Base-by-base conservation (phyloP, 30 jellyfish, hydroid and myxozoan genomes). In the Sanderia malayensis region DNA sequence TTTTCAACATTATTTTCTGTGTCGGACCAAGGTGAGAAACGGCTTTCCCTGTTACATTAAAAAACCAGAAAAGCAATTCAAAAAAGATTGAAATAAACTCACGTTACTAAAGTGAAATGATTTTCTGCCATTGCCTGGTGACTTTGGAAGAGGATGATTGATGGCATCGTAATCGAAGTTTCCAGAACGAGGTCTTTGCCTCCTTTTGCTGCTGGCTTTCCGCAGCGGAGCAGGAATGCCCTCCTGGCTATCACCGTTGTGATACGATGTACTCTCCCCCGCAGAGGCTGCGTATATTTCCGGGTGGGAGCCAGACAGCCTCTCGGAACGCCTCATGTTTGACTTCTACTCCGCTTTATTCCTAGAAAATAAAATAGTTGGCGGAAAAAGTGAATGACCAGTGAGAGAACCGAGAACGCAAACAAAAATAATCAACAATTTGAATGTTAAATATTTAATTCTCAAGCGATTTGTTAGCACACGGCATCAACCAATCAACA, bases 131-230 rank as follows among this genome's bases (percentile, higher is more conserved):
- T 49, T 49, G 37, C 64, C 62, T 41, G 89, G 89, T 32, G 89
- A 77, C 33, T 77, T 77, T 18, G 81, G 67, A 6, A 77, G 52
- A 21, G 89, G 89, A 44, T 53, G 81, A 33, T 77, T 77, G 75
- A 77, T 77, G 1, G 89, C 70, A 18, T 77, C 89, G 46, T 77
- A 77, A 47, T 77, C 89, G 46, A 77, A 19, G 8, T 65, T 78
- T 8, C 89, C 89, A 18, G 89, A 77, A 24, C 63, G 67, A 19
- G 81, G 89, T 49, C 81, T 23, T 1, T 76, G 67, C 57, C 67
- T 66, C 19, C 89, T 73, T 22, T 67, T 60, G 17, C 89, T 70
- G 21, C 74, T 33, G n/a, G 80, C 80, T 31, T 31, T 77, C 46
- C 46, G n/a, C 44, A 29, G 24, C 8, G 46, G 71, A 23, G 46